Evolutionary conservation across 2,797 vertebrate genomes (phyloP).

Genomic region (Oreochromis grahami): DNA sequence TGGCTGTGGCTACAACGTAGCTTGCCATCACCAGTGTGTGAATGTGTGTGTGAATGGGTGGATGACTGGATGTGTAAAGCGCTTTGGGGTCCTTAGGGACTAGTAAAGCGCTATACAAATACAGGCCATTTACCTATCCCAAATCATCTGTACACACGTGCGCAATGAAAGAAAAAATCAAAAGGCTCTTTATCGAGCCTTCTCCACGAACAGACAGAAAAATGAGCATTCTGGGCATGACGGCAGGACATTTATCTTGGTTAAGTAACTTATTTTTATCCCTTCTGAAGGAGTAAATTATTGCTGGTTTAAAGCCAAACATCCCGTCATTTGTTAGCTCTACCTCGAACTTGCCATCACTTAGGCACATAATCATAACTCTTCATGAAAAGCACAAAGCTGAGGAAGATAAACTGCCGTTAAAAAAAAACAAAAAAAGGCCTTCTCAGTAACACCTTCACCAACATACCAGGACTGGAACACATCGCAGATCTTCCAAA

Average conservation of each 20-base stretch:
- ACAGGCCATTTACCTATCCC: too few species aligned
- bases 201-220: neutral
- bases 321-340: neutral
- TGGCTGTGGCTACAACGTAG: too few species aligned
- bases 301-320: slow-evolving; percentile 32
- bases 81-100: too few species aligned
- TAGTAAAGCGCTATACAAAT: too few species aligned
- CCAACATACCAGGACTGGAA: neutral
- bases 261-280: slow-evolving; percentile 23
- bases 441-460: neutral
- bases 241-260: slow-evolving; percentile 9
- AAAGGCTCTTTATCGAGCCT: neutral
- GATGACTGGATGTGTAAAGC: too few species aligned
- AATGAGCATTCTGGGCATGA: neutral
- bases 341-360: neutral
- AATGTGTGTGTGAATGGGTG: too few species aligned
- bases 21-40: too few species aligned
- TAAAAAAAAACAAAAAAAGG: neutral
- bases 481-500: slow-evolving; percentile 25
- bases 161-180: neutral
- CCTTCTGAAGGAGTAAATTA: slow-evolving; percentile 18
- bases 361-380: slow-evolving; percentile 5
- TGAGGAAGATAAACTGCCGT: neutral
- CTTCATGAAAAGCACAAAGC: neutral
- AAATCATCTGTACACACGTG: neutral